Percentiles rank a stretch among this genome's conserved stretches.
Conservation (phyloP, 2,113 vertebrate genomes). For the Ictalurus punctatus region DNA sequence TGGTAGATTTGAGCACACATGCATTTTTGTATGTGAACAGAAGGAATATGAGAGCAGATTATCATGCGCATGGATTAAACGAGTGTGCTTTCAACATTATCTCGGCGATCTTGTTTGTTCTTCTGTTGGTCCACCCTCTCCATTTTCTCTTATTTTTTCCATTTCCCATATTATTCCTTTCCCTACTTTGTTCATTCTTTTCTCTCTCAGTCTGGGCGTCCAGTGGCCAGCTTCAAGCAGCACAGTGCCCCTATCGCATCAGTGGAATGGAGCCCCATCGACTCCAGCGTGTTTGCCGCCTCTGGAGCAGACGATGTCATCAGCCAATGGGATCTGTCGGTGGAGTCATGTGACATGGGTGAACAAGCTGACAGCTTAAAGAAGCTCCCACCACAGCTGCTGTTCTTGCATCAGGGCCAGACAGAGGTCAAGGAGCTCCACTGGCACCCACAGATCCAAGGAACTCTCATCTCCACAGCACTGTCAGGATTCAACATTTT, state of each 20-base stretch:
- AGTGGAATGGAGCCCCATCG: conserved; percentile 85
- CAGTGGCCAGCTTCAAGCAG: conserved; percentile 89
- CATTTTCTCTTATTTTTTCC: background rate
- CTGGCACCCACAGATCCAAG: conserved; percentile 86
- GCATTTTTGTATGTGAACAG: background rate
- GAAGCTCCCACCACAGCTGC: conserved; percentile 84
- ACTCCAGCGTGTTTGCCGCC: conserved; percentile 85
- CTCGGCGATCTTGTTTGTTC: background rate
- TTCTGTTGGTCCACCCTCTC: background rate
- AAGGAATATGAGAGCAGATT: background rate
- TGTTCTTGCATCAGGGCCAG: conserved; percentile 91
- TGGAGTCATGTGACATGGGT: conserved; percentile 80
- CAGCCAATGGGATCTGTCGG: conserved; percentile 90
- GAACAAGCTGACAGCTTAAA: conserved; percentile 65
- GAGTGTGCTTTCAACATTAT: background rate
- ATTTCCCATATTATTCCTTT: background rate
- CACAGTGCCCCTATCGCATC: conserved; percentile 86
- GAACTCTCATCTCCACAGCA: conserved; percentile 82
- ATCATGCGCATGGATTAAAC: background rate
- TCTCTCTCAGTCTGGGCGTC: conserved; percentile 70
- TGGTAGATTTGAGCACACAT: background rate
- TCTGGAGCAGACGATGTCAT: conserved; percentile 82
- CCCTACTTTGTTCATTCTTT: background rate
- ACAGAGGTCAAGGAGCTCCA: conserved; percentile 88
- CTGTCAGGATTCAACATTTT: conserved; percentile 87